Evolutionary conservation across 2,113 vertebrate genomes (phyloP).

Genomic region (Tragelaphus buxtoni): DNA sequence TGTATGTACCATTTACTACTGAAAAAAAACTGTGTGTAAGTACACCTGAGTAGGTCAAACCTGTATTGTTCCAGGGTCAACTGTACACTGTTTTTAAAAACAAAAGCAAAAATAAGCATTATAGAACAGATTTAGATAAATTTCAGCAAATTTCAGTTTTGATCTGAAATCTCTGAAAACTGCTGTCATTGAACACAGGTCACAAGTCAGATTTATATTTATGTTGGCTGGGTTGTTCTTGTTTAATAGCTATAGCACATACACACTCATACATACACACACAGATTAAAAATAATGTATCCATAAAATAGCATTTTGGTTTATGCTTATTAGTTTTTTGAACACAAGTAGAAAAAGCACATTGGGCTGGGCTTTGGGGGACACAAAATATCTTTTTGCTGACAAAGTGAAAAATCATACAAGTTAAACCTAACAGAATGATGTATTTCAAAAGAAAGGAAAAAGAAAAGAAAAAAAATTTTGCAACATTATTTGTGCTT

Average conservation of each 20-base stretch:
- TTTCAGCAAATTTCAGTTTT: not conserved
- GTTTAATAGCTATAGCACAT: not conserved
- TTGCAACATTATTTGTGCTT: not conserved
- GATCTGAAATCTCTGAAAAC: constrained; percentile 13
- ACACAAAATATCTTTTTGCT: not conserved
- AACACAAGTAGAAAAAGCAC: not conserved
- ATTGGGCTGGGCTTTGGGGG: not conserved
- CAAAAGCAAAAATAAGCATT: not conserved
- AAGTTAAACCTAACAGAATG: not conserved
- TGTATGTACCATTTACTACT: not conserved
- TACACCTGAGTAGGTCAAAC: not conserved
- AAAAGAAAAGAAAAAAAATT: not conserved
- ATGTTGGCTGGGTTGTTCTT: not conserved
- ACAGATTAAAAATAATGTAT: not conserved
- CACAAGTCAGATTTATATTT: not conserved
- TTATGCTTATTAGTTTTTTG: not conserved
- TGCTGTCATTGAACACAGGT: not conserved
- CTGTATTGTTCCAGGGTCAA: not conserved
- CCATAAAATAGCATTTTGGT: not conserved
- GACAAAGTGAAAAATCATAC: not conserved
- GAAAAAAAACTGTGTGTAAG: not conserved
- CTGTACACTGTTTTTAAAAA: not conserved
- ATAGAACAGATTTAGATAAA: not conserved
- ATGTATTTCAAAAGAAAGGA: not conserved
- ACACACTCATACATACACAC: not conserved